Evolutionary conservation across 2,888 invertebrate genomes (phyloP), one percentile per base, ranked within the genome.

Genomic region (Machimus atricapillus): DNA sequence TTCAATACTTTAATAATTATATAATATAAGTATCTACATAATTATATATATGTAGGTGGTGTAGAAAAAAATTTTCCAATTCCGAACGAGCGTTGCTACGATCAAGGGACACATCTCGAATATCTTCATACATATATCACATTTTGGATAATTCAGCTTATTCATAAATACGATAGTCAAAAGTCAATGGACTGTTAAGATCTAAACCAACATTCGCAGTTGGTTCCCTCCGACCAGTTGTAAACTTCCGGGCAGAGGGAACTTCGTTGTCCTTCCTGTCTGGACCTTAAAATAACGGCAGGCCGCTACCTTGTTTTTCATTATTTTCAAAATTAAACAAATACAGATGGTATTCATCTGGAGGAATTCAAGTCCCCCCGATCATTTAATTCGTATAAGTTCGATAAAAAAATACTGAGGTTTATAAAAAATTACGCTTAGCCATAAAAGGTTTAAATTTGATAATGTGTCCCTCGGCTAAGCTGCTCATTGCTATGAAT

Each of bases 241-340:
- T 58, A 37, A 14, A 79, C 31, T 83, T 83, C 82, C 82, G 82
- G 82, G 40, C 82, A 83, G 82, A 83, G 37, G 66, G 66, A 34
- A 19, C 16, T 58, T 83, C 31, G 6, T 27, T 52, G 19, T 58
- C 58, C 58, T 58, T 58, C 58, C 46, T 81, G 56, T 81, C 81
- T 81, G 66, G 66, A 23, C 66, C 19, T 19, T 2, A 19, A 58
- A 83, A 37, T 66, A 83, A 66, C 82, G 82, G 82, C 58, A 37
- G 82, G 27, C 82, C 66, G 82, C 27, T 83, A 82, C n/a, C 5
- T 81, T 81, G n/a, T 81, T 78, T 78, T 66, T 23, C 66, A 19
- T 23, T 58, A 19, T 66, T 34, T 43, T 14, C 19, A 31, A 31
- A 52, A 31, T 81, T 46, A 31, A 81, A 34, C 34, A 81, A 81